Evolutionary conservation across 2,797 vertebrate species (phyloP).

Genomic region (Rhincodon typus): DNA sequence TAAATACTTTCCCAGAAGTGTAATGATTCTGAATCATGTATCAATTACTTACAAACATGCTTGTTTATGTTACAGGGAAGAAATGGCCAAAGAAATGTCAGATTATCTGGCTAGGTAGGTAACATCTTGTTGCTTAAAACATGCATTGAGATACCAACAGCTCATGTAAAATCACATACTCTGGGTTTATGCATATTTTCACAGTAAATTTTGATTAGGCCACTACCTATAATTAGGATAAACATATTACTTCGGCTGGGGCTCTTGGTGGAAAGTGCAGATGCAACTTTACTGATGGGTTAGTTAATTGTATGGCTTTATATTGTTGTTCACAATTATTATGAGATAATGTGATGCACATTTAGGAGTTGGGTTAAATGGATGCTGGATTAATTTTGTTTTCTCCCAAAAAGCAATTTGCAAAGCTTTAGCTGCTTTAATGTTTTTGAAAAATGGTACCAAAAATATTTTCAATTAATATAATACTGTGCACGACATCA

Average conservation of each 20-base stretch:
- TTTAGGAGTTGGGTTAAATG: background rate
- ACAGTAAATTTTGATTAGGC: background rate
- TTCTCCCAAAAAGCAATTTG: background rate
- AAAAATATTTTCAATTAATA: background rate
- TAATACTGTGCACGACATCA: background rate
- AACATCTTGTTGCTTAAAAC: background rate
- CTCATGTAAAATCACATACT: background rate
- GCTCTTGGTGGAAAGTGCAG: background rate
- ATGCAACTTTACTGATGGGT: background rate
- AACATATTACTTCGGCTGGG: background rate
- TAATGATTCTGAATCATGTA: too few relatives aligned
- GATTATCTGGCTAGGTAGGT: constrained; percentile 89
- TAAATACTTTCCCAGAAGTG: background rate
- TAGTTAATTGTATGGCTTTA: background rate
- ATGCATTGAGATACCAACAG: background rate
- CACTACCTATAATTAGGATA: background rate
- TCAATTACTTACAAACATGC: background rate
- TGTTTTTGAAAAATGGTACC: background rate
- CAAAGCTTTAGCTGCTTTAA: background rate
- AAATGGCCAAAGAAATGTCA: constrained; percentile 92
- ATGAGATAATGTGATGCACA: background rate
- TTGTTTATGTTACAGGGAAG: constrained; percentile 73
- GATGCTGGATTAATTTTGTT: background rate
- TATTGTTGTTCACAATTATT: background rate
- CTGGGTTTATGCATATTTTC: background rate